These are phyloP conservation scores for Onthophagus sagittarius DNA, from an alignment of 2,888 invertebrate species.

Conservation along the genomic window DNA sequence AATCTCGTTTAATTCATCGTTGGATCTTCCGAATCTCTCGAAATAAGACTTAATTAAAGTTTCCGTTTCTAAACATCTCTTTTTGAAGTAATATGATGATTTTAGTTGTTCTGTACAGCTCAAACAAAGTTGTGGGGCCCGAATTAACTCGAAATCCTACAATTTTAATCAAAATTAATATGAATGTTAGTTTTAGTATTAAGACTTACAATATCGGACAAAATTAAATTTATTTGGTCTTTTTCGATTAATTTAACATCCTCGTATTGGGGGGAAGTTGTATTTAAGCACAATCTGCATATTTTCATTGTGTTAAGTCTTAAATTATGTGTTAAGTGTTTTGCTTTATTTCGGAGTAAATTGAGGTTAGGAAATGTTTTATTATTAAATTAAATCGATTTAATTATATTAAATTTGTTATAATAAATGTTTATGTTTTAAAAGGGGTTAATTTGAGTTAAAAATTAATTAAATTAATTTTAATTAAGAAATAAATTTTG, in stretches of 20 bases:
- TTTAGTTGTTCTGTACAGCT: background rate
- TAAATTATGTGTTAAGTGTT: too few species aligned
- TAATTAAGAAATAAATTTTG: too few species aligned
- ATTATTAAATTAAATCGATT: too few species aligned
- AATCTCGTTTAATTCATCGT: background rate
- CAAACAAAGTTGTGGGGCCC: background rate
- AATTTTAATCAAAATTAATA: background rate
- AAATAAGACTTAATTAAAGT: background rate
- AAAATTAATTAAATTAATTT: too few species aligned
- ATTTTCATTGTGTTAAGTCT: background rate
- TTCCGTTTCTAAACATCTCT: background rate
- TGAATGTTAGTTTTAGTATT: background rate
- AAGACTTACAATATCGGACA: background rate
- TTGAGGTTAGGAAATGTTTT: too few species aligned
- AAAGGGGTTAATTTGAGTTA: too few species aligned
- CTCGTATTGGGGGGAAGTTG: background rate
- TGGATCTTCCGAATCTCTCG: background rate
- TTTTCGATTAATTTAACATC: background rate
- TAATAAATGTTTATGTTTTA: too few species aligned
- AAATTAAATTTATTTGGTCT: background rate
- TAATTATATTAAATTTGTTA: too few species aligned
- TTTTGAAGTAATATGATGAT: background rate
- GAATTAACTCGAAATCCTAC: background rate
- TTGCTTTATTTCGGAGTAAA: too few species aligned
- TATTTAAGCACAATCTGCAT: background rate